Conservation (phyloP, 2,797 vertebrate genomes). For the Aplochiton taeniatus region DNA sequence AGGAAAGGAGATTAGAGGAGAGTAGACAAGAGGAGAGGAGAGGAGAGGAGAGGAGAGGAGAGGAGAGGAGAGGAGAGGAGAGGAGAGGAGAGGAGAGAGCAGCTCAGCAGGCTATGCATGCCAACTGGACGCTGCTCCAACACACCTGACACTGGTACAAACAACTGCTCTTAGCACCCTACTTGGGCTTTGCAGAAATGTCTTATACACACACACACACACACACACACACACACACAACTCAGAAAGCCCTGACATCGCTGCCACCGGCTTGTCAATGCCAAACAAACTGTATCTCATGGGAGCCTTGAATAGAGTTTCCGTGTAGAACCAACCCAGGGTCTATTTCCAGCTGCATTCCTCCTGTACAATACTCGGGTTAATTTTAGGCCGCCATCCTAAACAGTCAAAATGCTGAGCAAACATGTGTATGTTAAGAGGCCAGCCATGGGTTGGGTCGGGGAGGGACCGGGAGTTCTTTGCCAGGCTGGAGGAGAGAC, state of each 20-base stretch:
- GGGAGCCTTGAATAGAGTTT: background rate
- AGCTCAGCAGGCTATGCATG: background rate
- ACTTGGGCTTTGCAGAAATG: no score
- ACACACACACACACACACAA: background rate
- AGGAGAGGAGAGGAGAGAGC: background rate
- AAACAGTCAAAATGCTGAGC: conserved; percentile 6
- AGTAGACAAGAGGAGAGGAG: background rate
- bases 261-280: background rate
- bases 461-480: conserved; percentile 12
- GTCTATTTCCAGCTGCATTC: conserved; percentile 26
- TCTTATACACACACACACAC: background rate
- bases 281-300: no score
- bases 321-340: conserved; percentile 15
- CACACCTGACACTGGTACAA: no score
- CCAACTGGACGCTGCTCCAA: no score
- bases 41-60: background rate
- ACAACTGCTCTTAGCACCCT: no score
- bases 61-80: background rate
- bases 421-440: conserved; percentile 35
- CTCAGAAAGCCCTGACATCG: background rate
- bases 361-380: conserved; percentile 21
- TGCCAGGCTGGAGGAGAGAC: conserved; percentile 22
- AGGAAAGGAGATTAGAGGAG: no score
- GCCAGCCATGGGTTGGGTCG: conserved; percentile 21
- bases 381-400: conserved; percentile 27